A percentile compares a stretch with the other conserved stretches of the same genome.
phyloP scores from a whole-genome alignment of 1,140 invertebrate species.

The Mactra quadrangularis region DNA sequence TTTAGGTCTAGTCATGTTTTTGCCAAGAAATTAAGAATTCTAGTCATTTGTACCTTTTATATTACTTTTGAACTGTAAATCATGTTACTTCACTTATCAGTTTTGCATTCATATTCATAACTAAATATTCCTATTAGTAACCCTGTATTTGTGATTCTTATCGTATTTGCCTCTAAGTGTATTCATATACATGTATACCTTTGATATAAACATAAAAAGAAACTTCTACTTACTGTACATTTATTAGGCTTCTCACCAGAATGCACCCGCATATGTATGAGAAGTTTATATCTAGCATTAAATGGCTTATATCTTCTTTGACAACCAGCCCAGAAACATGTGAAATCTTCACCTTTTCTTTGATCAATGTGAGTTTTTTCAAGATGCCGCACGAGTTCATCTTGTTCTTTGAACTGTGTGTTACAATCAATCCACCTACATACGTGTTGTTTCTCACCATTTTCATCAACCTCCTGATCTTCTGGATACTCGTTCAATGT shows the following conservation, averaged over 20 bases:
- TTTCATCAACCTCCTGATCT: conserved; percentile 74
- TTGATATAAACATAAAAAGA: too few species aligned
- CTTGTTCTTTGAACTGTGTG: conserved; percentile 90
- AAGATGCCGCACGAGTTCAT: conserved; percentile 93
- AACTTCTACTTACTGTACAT: conserved; percentile 93
- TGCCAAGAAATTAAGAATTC: too few species aligned
- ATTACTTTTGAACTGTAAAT: too few species aligned
- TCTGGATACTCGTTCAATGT: conserved; percentile 60
- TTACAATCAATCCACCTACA: conserved; percentile 95
- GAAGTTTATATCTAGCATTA: conserved; percentile 97
- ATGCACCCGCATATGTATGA: conserved; percentile 98
- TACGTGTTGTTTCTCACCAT: conserved; percentile 74
- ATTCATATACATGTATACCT: too few species aligned
- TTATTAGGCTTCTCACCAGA: conserved; percentile 98
- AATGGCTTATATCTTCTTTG: conserved; percentile 93
- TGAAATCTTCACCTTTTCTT: conserved; percentile 93
- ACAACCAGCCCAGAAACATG: conserved; percentile 96
- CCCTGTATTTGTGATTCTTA: too few species aligned
- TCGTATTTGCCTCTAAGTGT: too few species aligned
- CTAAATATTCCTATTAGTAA: too few species aligned
- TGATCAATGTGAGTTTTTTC: conserved; percentile 95
- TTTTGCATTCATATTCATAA: too few species aligned
- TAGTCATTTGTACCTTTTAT: too few species aligned
- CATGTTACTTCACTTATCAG: too few species aligned
- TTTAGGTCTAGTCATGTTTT: too few species aligned